Conservation (phyloP, 2,113 vertebrate species). For the Tiliqua scincoides region DNA sequence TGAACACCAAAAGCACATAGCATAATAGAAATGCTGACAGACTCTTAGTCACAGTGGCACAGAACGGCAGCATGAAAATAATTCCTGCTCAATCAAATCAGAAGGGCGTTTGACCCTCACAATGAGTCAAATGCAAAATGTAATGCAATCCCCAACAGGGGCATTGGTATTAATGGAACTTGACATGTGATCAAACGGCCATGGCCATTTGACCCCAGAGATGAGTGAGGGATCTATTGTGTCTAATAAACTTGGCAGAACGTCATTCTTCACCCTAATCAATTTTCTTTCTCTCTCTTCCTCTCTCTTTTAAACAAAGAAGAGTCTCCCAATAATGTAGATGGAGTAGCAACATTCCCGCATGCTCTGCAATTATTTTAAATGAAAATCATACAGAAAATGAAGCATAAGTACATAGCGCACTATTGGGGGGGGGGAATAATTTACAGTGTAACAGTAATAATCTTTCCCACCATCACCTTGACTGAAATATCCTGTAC, state of each 20-base stretch:
- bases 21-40: slow-evolving; percentile 61
- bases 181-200: slow-evolving; percentile 84
- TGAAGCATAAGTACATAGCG: rapidly evolving
- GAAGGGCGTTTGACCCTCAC: slow-evolving; percentile 78
- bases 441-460: background rate
- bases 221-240: slow-evolving; percentile 81
- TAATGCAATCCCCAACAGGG: slow-evolving; percentile 85
- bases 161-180: slow-evolving; percentile 81
- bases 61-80: slow-evolving; percentile 57
- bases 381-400: slow-evolving; percentile 3
- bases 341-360: background rate
- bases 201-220: slow-evolving; percentile 80
- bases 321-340: slow-evolving; percentile 19
- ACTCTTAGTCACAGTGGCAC: background rate
- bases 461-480: background rate
- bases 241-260: slow-evolving; percentile 60
- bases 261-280: slow-evolving; percentile 63
- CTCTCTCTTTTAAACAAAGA: background rate
- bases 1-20: slow-evolving; percentile 36
- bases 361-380: background rate
- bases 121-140: slow-evolving; percentile 85
- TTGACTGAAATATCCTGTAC: background rate
- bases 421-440: background rate
- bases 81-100: slow-evolving; percentile 86
- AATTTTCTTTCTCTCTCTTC: slow-evolving; percentile 1